Evolutionary conservation across 2,797 vertebrate species (phyloP), one percentile per base, ranked within the genome.

Genomic region (Notoglanidium macrostoma): DNA sequence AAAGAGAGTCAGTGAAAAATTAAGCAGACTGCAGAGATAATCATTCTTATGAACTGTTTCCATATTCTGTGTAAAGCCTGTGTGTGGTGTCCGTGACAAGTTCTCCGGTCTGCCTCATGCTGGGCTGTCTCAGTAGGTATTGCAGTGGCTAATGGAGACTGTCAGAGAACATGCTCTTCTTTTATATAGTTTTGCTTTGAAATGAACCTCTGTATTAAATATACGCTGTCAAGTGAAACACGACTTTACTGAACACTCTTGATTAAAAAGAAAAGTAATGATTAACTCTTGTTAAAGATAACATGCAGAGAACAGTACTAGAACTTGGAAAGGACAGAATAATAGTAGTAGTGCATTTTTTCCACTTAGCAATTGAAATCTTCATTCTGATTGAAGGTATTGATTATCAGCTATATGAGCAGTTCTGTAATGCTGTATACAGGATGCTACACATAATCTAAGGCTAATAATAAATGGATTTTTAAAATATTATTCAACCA

Each of bases 111-210:
- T 81, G 44, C 40, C 23, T 46, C 83, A 72, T 85, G 87, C 83
- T 85, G 87, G n/a, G 83, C 29, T 63, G 14, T 85, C 83, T 80
- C 83, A 80, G 87, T 44, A 79, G 67, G 83, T 73, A 40, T 23
- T 55, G 26, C 44, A 23, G 57, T 35, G 44, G 67, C 55, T 85
- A 88, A 85, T 80, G 35, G 83, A 81, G 77, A 63, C 67, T 73
- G 83, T 40, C 87, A 63, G 46, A 40, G 61, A 85, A 55, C 55
- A 51, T 54, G n/a, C 51, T 73, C 26, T 87, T 49, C 76, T 85
- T 84, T 81, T 70, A 88, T 72, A 84, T 59, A 2, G 1, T 76
- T 63, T 57, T 40, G 83, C 83, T 85, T 88, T 88, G 32, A 88
- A 85, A 68, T 10, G 55, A 70, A 65, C 26, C 65, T 80, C 76